Percentiles rank a stretch among this genome's conserved stretches.
Evolutionary conservation across 2,888 invertebrate genomes (phyloP).

Genomic region (Athrips mouffetella): DNA sequence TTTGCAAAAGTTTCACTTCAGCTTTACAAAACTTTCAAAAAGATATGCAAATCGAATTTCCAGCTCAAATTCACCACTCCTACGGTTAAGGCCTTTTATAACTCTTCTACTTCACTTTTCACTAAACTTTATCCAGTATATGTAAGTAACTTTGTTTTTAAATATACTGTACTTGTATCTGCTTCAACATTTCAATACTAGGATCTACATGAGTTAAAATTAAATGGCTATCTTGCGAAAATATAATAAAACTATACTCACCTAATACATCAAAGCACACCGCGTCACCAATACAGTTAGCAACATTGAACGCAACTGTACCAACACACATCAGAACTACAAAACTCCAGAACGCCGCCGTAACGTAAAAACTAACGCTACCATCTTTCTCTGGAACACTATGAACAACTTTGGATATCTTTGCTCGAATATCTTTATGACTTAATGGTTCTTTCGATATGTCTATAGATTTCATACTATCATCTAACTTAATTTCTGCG

Average conservation of each 20-base stretch:
- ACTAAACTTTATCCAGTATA: too few species aligned
- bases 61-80: too few species aligned
- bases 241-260: conserved; percentile 44
- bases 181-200: too few species aligned
- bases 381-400: conserved; percentile 8
- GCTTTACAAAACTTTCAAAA: too few species aligned
- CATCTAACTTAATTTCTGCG: neutral
- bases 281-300: conserved; percentile 92
- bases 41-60: too few species aligned
- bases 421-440: conserved; percentile 18
- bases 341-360: conserved; percentile 84
- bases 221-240: too few species aligned
- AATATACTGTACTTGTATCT: too few species aligned
- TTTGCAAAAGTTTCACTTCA: too few species aligned
- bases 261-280: conserved; percentile 93
- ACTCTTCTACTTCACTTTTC: too few species aligned
- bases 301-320: conserved; percentile 89
- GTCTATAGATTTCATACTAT: conserved; percentile 20
- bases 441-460: conserved; percentile 25
- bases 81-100: too few species aligned
- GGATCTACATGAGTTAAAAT: too few species aligned
- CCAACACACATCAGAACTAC: conserved; percentile 84
- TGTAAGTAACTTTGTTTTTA: too few species aligned
- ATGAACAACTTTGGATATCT: conserved; percentile 20
- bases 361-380: conserved; percentile 72